These are phyloP conservation scores for Argopecten irradians DNA, from an alignment of 1,140 invertebrate genomes.

Conservation along the genomic window DNA sequence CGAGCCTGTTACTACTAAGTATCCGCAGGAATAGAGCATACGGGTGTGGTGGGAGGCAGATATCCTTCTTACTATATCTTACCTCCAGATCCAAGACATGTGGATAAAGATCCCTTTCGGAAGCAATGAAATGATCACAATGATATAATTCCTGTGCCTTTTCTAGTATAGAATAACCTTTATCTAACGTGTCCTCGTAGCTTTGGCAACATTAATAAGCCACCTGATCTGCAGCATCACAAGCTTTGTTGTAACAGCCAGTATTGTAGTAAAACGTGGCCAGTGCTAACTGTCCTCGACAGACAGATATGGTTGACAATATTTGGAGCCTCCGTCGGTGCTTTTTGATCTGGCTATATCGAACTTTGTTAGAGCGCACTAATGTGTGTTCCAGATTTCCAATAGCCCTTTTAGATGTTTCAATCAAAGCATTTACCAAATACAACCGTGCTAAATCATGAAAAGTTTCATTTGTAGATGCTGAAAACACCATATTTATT, in stretches of 20 bases:
- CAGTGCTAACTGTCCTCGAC: background rate
- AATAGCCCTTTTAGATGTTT: too few species aligned
- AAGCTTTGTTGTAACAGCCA: background rate
- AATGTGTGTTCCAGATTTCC: too few species aligned
- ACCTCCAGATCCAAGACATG: too few species aligned
- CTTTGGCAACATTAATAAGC: background rate
- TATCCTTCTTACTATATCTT: background rate
- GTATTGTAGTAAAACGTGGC: background rate
- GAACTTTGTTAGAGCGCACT: too few species aligned
- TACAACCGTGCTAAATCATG: too few species aligned
- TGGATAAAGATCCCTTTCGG: too few species aligned
- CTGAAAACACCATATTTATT: background rate
- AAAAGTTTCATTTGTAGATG: too few species aligned
- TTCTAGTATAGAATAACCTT: background rate
- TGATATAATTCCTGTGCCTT: too few species aligned
- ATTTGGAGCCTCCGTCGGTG: background rate
- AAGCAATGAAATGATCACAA: too few species aligned
- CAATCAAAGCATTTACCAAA: background rate
- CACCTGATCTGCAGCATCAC: background rate
- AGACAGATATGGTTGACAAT: background rate
- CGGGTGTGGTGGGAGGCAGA: background rate
- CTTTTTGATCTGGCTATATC: background rate
- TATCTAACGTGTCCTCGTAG: background rate
- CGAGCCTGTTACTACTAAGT: too few species aligned
- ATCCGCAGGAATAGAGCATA: background rate